phyloP scores from a whole-genome alignment of 2,888 invertebrate genomes.

The Hesperia comma region DNA sequence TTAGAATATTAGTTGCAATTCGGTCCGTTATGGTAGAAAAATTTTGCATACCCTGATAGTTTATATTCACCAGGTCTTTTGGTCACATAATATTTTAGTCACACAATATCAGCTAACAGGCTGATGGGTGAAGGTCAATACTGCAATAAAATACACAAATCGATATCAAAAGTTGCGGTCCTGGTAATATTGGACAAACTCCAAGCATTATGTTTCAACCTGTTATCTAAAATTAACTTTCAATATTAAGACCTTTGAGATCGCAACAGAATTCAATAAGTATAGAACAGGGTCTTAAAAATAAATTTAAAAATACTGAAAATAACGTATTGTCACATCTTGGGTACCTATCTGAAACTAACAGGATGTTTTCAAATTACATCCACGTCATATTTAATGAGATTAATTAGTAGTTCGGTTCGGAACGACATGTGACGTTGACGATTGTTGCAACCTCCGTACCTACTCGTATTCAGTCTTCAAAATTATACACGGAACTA shows the following conservation, averaged over 20 bases:
- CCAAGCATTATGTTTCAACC: background rate
- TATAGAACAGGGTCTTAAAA: background rate
- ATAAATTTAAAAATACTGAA: no score
- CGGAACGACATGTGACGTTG: background rate
- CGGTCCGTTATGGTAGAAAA: background rate
- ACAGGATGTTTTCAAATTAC: no score
- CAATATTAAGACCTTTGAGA: background rate
- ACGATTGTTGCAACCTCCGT: background rate
- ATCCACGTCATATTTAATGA: no score
- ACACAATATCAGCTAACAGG: slow-evolving; percentile 11
- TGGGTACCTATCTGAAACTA: no score
- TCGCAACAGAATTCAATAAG: background rate
- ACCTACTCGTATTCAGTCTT: background rate
- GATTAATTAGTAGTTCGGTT: no score
- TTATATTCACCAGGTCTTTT: background rate
- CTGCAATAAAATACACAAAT: slow-evolving; percentile 8
- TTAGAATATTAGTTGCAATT: background rate
- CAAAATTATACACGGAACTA: slow-evolving; percentile 1
- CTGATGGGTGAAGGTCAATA: slow-evolving; percentile 17
- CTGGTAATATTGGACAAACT: background rate
- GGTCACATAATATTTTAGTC: background rate
- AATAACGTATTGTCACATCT: no score
- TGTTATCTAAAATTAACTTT: slow-evolving; percentile 1
- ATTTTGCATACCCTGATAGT: slow-evolving; percentile 9
- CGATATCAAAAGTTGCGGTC: background rate